Evolutionary conservation across 2,797 vertebrate genomes (phyloP).

Genomic region (Poecilia picta): DNA sequence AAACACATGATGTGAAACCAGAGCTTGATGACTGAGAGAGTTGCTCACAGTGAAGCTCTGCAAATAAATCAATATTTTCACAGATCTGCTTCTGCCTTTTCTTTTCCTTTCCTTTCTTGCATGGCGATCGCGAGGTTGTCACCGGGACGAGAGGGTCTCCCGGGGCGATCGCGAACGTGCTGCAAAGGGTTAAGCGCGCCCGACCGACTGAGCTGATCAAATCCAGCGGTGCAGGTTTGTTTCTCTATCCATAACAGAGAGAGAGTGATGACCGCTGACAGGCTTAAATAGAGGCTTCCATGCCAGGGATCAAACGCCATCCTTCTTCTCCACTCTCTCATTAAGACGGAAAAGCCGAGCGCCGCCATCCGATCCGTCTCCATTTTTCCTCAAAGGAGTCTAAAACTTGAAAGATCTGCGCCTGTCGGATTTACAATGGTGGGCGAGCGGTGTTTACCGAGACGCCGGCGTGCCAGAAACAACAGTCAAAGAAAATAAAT

Average conservation of each 20-base stretch:
- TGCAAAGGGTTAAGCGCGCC: constrained; percentile 62
- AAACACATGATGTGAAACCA: constrained; percentile 81
- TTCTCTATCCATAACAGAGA: constrained; percentile 65
- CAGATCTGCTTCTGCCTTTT: constrained; percentile 79
- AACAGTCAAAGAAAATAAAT: constrained; percentile 87
- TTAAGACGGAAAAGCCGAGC: constrained; percentile 82
- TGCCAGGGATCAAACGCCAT: constrained; percentile 84
- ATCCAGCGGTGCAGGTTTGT: constrained; percentile 71
- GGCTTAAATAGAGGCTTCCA: constrained; percentile 84
- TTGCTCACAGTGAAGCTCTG: constrained; percentile 77
- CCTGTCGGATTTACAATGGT: constrained; percentile 86
- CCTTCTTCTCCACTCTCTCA: constrained; percentile 84
- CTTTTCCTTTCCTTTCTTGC: constrained; percentile 61
- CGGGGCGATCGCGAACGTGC: constrained; percentile 28
- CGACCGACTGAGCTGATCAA: constrained; percentile 72
- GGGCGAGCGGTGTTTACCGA: constrained; percentile 83
- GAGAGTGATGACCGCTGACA: constrained; percentile 83
- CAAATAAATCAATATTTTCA: constrained; percentile 89
- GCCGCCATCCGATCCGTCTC: constrained; percentile 82
- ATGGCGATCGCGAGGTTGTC: constrained; percentile 58
- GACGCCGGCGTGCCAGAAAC: constrained; percentile 82
- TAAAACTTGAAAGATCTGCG: constrained; percentile 82
- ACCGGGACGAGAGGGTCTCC: constrained; percentile 6
- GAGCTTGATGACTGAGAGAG: constrained; percentile 80
- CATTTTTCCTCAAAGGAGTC: constrained; percentile 83